Conservation (phyloP, 2,113 vertebrate genomes). For the Hippopotamus amphibius region DNA sequence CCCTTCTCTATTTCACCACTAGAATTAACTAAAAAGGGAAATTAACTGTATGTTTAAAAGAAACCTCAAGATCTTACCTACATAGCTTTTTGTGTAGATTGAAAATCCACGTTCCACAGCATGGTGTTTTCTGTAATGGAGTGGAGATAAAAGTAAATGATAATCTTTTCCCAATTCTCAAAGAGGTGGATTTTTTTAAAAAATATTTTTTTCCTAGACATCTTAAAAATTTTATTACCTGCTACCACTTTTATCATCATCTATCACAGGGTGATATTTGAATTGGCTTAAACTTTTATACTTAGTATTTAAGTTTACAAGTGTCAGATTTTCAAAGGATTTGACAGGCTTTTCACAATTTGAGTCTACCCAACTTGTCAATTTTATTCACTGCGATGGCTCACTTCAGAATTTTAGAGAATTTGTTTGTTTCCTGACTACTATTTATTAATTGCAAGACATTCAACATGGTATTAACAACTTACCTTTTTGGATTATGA, state of each 20-base stretch:
- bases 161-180: background rate
- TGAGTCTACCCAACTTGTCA: background rate
- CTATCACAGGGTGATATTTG: background rate
- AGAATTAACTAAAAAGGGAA: slow-evolving; percentile 41
- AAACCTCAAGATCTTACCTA: background rate
- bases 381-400: background rate
- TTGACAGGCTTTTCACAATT: background rate
- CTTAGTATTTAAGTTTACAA: background rate
- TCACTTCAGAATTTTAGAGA: background rate
- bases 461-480: background rate
- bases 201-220: background rate
- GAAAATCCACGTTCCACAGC: background rate
- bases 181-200: background rate
- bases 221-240: slow-evolving; percentile 14
- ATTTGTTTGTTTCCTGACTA: slow-evolving; percentile 1
- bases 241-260: background rate
- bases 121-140: background rate
- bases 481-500: slow-evolving; percentile 3
- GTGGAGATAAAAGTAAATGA: background rate
- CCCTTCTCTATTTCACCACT: background rate
- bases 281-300: background rate
- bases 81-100: background rate
- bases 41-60: background rate
- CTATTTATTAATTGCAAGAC: background rate
- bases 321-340: background rate